These are phyloP conservation scores for Botia kubotai DNA, from an alignment of 2,797 vertebrate species.

Conservation along the genomic window DNA sequence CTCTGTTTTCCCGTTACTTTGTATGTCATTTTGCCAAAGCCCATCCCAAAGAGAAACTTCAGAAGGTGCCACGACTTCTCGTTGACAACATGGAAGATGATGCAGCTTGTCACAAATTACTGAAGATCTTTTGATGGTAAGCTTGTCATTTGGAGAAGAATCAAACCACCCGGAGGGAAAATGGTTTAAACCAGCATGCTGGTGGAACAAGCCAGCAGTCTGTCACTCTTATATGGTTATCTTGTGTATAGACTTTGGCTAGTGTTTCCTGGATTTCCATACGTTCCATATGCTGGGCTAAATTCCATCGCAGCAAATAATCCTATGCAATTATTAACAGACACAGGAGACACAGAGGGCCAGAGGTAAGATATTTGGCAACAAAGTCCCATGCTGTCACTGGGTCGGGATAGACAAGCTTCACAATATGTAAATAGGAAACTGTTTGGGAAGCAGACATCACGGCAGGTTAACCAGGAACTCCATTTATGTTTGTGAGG, in stretches of 20 bases:
- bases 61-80: not conserved
- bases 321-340: constrained; percentile 34
- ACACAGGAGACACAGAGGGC: not conserved
- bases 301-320: constrained; percentile 50
- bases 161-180: constrained; percentile 39
- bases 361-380: constrained; percentile 15
- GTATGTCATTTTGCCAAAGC: constrained; percentile 20
- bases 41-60: not conserved
- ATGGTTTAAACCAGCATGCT: constrained; percentile 34
- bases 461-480: not conserved
- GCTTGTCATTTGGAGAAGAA: constrained; percentile 44
- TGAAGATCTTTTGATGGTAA: constrained; percentile 37
- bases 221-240: constrained; percentile 43
- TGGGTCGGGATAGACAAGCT: constrained; percentile 10
- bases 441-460: constrained; percentile 19
- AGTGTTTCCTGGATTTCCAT: constrained; percentile 40
- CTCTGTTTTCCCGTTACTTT: constrained; percentile 24
- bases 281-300: constrained; percentile 32
- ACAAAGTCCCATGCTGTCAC: not conserved
- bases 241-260: constrained; percentile 48
- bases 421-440: constrained; percentile 9
- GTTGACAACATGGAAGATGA: constrained; percentile 3
- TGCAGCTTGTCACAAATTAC: constrained; percentile 10
- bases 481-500: not conserved
- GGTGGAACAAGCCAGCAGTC: constrained; percentile 47